Base-by-base conservation (phyloP, 2,888 invertebrate species). In the Pycnomerus fuliginosus region DNA sequence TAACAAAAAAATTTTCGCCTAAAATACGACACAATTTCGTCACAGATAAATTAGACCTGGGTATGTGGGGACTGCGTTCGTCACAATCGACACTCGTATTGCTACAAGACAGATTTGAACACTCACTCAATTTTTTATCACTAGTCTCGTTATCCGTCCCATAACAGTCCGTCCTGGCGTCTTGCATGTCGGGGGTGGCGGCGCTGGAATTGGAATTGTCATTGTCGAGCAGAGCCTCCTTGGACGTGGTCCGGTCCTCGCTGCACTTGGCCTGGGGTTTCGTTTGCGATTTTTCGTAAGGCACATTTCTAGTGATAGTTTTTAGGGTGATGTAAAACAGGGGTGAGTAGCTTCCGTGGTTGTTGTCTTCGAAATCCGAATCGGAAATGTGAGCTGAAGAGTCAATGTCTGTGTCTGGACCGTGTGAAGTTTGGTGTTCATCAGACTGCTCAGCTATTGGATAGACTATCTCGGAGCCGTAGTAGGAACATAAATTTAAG, bases 401-500 rank as follows among this genome's bases (percentile, higher is more conserved):
- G 54, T 71, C 71, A 46, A 80, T 60, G 60, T 82, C 81, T 0
- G 80, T 80, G 60, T 81, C 81, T 27, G 80, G 80, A 2, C 73
- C 73, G 55, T 82, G 81, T 1, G 80, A 81, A 5, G 80, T 81
- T 64, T 82, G 82, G 74, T 82, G 84, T 69, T 90, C 89, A 61
- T 88, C 90, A 0, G 85, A 84, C 65, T 88, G 88, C 72, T 90
- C 90, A 1, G 87, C 89, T 56, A 90, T 90, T 2, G 90, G 89
- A 69, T 90, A 89, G 1, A 87, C 82, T 43, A 86, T 85, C 69
- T 87, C 87, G 1, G 86, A 85, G 8, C 85, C 84, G 56, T 83
- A 84, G 44, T 63, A 63, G 11, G 47, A 39, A 59, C 83, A 85
- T 10, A 85, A 69, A 65, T 84, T 85, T 16, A 84, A 71, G 64